Base-by-base conservation (phyloP, 2,888 invertebrate species). In the Athrips mouffetella region DNA sequence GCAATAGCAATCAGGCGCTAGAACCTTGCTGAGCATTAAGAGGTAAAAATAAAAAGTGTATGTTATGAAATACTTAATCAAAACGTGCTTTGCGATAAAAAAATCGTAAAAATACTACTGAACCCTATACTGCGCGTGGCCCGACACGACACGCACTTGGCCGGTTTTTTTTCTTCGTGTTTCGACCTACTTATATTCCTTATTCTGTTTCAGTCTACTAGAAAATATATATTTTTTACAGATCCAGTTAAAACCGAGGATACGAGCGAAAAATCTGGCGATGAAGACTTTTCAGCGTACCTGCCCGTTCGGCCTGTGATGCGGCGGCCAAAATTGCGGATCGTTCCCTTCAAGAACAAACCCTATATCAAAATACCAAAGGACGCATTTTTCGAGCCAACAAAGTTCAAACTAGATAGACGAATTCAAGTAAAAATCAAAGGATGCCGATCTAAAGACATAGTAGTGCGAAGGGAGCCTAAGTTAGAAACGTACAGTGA, bases 391-490 rank as follows among this genome's bases (percentile, higher is more conserved):
- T 88, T 88, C 61, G 78, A 83, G 60, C 69, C 76, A 0, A 73
- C 31, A 1, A 46, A 30, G n/a, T 54, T 50, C 35, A 50, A 30
- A 15, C 11, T 20, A 6, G 45, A 48, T 18, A 33, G 45, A 5
- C 61, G 69, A 40, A 73, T 84, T 31, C 62, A 69, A 51, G 73
- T 87, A 18, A 82, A 76, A 56, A 76, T 86, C 8, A 78, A 76
- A 51, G 78, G 70, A 51, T 84, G 80, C 51, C 64, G 82, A 33
- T 73, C 71, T 8, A 58, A 73, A 56, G 72, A 75, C 5, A 57
- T 51, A 30, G 46, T n/a, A 42, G 35, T 47, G 39, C 45, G 37
- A 48, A 29, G 35, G 20, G 21, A 3, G 4, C 39, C 7, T n/a
- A 15, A 15, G 15, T 13, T n/a, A n/a, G 27, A 27, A 16, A 15